These are phyloP conservation scores for Callorhinus ursinus DNA, from an alignment of 2,113 vertebrate species.

Conservation along the genomic window DNA sequence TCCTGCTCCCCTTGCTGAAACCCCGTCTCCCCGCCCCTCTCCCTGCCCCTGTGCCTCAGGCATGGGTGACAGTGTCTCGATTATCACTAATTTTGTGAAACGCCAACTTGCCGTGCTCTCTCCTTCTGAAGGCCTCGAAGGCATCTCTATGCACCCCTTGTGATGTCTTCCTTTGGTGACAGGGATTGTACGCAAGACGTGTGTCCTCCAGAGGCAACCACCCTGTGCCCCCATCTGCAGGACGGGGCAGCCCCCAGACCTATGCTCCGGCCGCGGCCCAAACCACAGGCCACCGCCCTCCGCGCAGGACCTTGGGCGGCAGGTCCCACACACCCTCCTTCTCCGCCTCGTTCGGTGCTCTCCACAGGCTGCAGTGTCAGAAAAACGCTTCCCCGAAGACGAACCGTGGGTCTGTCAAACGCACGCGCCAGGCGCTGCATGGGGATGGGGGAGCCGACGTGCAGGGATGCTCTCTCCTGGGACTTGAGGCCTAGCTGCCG, in stretches of 20 bases:
- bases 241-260: accelerated
- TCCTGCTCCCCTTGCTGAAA: not conserved
- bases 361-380: not conserved
- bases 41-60: accelerated
- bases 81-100: accelerated
- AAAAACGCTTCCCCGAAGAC: not conserved
- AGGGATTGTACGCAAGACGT: accelerated
- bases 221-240: accelerated
- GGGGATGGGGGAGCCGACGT: accelerated
- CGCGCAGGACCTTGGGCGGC: accelerated
- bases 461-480: accelerated
- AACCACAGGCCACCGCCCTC: not conserved
- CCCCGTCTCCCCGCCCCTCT: accelerated
- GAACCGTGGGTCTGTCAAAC: accelerated
- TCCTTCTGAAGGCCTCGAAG: not conserved
- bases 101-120: accelerated
- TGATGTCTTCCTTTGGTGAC: accelerated
- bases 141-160: accelerated
- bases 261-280: no score
- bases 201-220: accelerated
- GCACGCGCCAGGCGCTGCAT: accelerated
- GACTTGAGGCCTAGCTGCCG: accelerated
- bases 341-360: accelerated
- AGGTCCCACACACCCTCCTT: accelerated
- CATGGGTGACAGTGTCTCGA: accelerated